Base-by-base conservation (phyloP, 2,888 invertebrate genomes). In the Eucriotettix oculatus region DNA sequence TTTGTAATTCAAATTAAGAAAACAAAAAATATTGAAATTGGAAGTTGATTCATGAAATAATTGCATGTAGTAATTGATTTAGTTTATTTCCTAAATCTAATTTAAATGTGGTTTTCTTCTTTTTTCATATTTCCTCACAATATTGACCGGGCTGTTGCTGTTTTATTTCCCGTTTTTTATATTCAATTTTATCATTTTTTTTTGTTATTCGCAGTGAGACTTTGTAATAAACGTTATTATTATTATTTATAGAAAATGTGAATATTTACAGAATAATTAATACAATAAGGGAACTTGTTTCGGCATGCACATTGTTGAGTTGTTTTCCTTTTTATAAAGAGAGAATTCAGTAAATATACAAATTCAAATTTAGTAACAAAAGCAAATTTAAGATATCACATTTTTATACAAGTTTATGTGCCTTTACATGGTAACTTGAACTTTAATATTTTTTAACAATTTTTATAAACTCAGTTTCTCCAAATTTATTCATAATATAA, bases 201-300 rank as follows among this genome's bases (percentile, higher is more conserved):
- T 60, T 56, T 60, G 56, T 61, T 42, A 56, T 58, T 61, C 52
- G 58, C 58, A 58, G 63, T 63, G 61, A 62, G 59, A 62, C 60
- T 61, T 62, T 62, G 63, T 64, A 64, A 62, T 64, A 62, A 64
- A 64, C 61, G 54, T 62, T 64, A 64, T 29, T 29, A 29, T 62
- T 61, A 64, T 64, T 62, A 64, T 64, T 64, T 61, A 64, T 63
- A 64, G 64, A 62, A 63, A 64, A 64, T 61, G 62, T 62, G 62
- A 62, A 62, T 64, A 62, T 64, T 44, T 64, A 64, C 64, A 64
- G 64, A 62, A 60, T 63, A 60, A 60, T 59, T 60, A 64, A 62
- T 62, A 64, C 60, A 62, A 60, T 61, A 60, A 61, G 63, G 64
- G 64, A 63, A 63, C 56, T 60, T 59, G 40, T 57, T 60, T 63